Conservation (phyloP, 2,113 vertebrate species). For the Pithys albifrons region DNA sequence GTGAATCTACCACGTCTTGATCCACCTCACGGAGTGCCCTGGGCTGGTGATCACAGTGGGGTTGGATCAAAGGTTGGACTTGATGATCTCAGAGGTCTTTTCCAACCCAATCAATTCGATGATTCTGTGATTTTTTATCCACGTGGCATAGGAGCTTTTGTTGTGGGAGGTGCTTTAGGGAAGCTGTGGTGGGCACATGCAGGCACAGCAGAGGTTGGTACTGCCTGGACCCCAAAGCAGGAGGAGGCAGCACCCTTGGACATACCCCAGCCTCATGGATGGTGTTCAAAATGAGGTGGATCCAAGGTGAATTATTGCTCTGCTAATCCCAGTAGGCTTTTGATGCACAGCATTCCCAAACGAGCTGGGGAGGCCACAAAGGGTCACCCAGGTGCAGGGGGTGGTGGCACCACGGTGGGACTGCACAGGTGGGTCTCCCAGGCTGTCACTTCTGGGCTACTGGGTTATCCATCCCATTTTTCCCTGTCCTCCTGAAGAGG, state of each 20-base stretch:
- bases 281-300: fast-evolving
- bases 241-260: not conserved
- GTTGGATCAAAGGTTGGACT: too few species aligned
- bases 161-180: not conserved
- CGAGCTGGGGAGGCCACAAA: fast-evolving
- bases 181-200: not conserved
- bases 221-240: fast-evolving
- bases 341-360: fast-evolving
- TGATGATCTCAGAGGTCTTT: not conserved
- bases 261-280: not conserved
- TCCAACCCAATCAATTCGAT: not conserved
- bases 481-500: not conserved
- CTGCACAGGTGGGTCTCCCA: not conserved
- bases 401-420: not conserved
- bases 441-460: not conserved
- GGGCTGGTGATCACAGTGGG: too few species aligned
- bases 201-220: fast-evolving
- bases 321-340: not conserved
- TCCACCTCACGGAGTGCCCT: too few species aligned
- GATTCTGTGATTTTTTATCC: too few species aligned
- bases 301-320: not conserved
- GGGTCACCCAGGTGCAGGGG: too few species aligned
- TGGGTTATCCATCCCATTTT: not conserved
- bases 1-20: too few species aligned
- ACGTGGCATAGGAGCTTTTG: not conserved